These are phyloP conservation scores for Tragulus kanchil DNA, from an alignment of 2,113 vertebrate species.

Conservation along the genomic window DNA sequence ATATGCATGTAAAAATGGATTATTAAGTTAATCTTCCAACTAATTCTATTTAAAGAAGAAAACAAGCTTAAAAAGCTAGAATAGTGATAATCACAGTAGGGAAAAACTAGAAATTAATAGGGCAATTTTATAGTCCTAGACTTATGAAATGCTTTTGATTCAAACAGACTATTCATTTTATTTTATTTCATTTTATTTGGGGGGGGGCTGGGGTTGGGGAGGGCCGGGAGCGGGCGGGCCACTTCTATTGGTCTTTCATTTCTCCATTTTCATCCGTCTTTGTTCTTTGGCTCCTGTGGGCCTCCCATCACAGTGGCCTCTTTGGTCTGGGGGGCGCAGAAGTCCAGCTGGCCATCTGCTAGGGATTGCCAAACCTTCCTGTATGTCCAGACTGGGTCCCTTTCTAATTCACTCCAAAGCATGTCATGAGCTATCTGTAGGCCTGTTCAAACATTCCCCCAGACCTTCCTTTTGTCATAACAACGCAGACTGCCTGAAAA, in stretches of 20 bases:
- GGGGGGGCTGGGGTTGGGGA: no score
- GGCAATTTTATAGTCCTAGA: neutral
- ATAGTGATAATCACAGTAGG: neutral
- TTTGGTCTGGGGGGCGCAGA: no score
- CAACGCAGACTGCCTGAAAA: neutral
- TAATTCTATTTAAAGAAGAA: constrained; percentile 27
- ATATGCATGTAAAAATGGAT: neutral
- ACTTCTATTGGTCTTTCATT: no score
- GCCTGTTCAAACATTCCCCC: neutral
- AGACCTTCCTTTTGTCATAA: neutral
- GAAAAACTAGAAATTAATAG: neutral
- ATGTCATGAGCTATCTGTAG: neutral
- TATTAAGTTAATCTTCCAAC: constrained; percentile 31
- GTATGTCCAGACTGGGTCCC: neutral
- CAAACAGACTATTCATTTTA: neutral
- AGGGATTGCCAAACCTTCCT: neutral
- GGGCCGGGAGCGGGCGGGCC: no score
- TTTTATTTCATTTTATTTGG: no score
- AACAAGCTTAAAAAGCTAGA: constrained; percentile 2
- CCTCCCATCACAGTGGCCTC: no score
- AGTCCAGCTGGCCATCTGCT: no score
- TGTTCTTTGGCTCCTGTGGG: no score
- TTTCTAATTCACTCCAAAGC: neutral
- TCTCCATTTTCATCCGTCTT: no score
- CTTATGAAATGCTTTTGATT: constrained; percentile 6